A percentile compares a stretch with the other conserved stretches of the same genome.
Evolutionary conservation across 2,888 invertebrate species (phyloP).

Genomic region (Pyrrhia umbra): DNA sequence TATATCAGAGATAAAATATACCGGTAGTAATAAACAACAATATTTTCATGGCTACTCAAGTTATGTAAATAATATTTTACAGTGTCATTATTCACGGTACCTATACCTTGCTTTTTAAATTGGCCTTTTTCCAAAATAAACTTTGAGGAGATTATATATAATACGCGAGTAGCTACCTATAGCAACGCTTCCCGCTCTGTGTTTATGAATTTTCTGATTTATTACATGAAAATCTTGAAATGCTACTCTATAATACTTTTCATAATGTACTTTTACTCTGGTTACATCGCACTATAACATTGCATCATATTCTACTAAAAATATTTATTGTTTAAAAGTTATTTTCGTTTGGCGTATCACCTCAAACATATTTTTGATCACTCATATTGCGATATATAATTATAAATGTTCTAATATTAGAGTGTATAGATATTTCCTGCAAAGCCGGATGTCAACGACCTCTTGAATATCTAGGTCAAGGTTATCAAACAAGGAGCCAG

Average conservation of each 20-base stretch:
- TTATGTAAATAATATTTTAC: constrained; percentile 33
- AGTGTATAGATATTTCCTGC: constrained; percentile 22
- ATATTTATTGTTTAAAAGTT: constrained; percentile 26
- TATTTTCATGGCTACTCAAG: constrained; percentile 24
- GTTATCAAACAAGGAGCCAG: constrained; percentile 42
- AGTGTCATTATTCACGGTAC: constrained; percentile 18
- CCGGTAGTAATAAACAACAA: constrained; percentile 10
- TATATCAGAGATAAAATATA: constrained; percentile 7
- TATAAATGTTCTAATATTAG: constrained; percentile 28
- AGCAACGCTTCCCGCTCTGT: constrained; percentile 10
- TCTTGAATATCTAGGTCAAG: constrained; percentile 66
- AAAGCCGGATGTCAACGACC: constrained; percentile 62
- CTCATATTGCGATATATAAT: constrained; percentile 13
- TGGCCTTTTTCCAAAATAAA: constrained; percentile 71
- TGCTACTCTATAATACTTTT: constrained; percentile 31
- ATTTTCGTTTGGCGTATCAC: constrained; percentile 13
- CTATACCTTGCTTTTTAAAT: constrained; percentile 61
- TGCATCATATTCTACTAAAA: constrained; percentile 23
- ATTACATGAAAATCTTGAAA: constrained; percentile 50
- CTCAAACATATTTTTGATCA: constrained; percentile 30
- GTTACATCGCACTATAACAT: constrained; percentile 6
- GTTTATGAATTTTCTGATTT: constrained; percentile 58
- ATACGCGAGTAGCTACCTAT: constrained; percentile 9
- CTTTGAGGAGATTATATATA: constrained; percentile 53
- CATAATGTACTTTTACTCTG: constrained; percentile 11